Base-by-base conservation (phyloP, 2,113 vertebrate species). In the Cyprinodon brontotheroides region DNA sequence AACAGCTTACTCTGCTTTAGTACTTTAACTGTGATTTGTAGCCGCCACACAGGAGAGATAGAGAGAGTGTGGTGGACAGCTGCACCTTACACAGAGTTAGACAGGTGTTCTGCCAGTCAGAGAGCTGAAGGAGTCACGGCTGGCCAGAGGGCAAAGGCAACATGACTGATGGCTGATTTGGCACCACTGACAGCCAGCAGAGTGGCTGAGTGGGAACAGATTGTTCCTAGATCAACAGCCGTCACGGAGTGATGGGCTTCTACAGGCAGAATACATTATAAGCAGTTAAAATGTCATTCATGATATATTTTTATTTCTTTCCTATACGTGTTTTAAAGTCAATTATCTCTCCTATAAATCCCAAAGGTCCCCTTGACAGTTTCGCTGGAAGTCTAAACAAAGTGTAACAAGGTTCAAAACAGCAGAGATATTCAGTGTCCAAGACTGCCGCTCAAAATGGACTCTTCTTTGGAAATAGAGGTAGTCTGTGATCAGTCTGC, bases 121-220 rank as follows among this genome's bases (percentile, higher is more conserved):
- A 75, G 69, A 69, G 75, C 72, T 80, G 72, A 75, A 60, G 81
- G 78, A 74, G 82, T 77, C 78, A 77, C 11, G 38, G 75, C 67
- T 50, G 85, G 68, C 76, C 57, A 40, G 48, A 81, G 84, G 86
- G 81, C 38, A 6, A 48, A 41, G 74, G 78, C 75, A 77, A 70
- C 38, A 17, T 70, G 83, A 86, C 77, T 75, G 88, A 81, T 81
- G 86, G 83, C 81, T 79, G 90, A 87, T 66, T 47, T 48, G 74
- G 74, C 61, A 6, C 3, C 45, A 20, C 75, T 74, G 81, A 82
- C 87, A 84, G 69, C 72, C 64, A 76, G 82, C 66, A 72, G 45
- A 39, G 14, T 6, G 36, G 71, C 74, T 70, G 68, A 84, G 62
- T 37, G 69, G 80, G 85, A 90, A 83, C 86, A 87, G 83, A 68